Conservation (phyloP, 2,888 invertebrate species). For the Hypolimnas misippus region DNA sequence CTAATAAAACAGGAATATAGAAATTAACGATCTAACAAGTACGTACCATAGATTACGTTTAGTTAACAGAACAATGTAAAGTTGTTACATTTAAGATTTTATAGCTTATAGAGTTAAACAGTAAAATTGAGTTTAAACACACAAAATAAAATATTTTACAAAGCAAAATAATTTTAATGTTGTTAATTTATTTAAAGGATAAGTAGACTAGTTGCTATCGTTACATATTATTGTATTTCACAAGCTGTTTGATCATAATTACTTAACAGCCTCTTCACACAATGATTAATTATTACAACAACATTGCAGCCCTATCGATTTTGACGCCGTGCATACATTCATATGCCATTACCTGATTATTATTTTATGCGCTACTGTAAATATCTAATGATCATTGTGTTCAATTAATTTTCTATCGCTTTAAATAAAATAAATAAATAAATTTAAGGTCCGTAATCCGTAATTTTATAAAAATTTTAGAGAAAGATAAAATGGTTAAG, state of each 20-base stretch:
- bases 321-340: constrained; percentile 13
- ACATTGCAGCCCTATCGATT: constrained; percentile 19
- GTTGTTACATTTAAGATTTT: neutral
- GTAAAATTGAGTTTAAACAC: neutral
- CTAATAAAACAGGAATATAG: constrained; percentile 5
- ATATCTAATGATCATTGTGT: neutral
- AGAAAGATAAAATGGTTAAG: neutral
- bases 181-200: neutral
- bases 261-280: constrained; percentile 23
- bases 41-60: constrained; percentile 9
- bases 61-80: neutral
- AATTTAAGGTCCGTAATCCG: no score
- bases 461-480: no score
- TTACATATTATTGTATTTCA: constrained; percentile 11
- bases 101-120: neutral
- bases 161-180: neutral
- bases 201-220: neutral
- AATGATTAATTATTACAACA: constrained; percentile 27
- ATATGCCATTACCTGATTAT: constrained; percentile 16
- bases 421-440: neutral
- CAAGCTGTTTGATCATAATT: constrained; percentile 24
- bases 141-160: neutral
- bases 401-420: neutral
- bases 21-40: constrained; percentile 14
- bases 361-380: neutral